Evolutionary conservation across 2,797 vertebrate species (phyloP), one percentile per base, ranked within the genome.

Genomic region (Knipowitschia caucasica): DNA sequence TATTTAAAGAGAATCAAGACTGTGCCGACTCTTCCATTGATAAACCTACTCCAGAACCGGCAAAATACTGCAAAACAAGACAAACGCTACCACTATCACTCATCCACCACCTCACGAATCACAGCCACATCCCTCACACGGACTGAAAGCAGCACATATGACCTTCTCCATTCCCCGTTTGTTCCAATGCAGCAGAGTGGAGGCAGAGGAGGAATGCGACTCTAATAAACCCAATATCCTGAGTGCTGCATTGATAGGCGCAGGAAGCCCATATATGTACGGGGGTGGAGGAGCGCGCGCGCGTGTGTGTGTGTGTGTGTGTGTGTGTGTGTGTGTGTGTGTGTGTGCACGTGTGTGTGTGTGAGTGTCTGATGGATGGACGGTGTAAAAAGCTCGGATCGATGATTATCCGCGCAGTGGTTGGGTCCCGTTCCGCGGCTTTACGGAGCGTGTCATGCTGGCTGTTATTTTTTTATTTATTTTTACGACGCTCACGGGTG

Each of bases 141-240:
- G n/a, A n/a, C n/a, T n/a, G n/a, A n/a, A n/a, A n/a, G n/a, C n/a
- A n/a, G n/a, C n/a, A n/a, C n/a, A n/a, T n/a, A n/a, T n/a, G n/a
- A n/a, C n/a, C n/a, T n/a, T n/a, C n/a, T n/a, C n/a, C n/a, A n/a
- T n/a, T n/a, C 4, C 11, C 12, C 2, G 8, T 33, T 11, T 33
- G 68, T 47, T 71, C 56, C 72, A 84, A 49, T 84, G 83, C 84
- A 82, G 81, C 61, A 55, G 18, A 11, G 52, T 29, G 59, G 67
- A 75, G 77, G 61, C 52, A 86, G 89, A 52, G 67, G 81, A 15
- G 39, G 18, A 61, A 30, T 2, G 40, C 58, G 56, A 7, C 24
- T 44, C 50, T 64, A 51, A 40, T 49, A 62, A 59, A 56, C 68
- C 56, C 74, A 75, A 68, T 44, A 43, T 64, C 55, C 61, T 44